Evolutionary conservation across 1,140 invertebrate genomes (phyloP).

Genomic region (Drosophila tsacasi): DNA sequence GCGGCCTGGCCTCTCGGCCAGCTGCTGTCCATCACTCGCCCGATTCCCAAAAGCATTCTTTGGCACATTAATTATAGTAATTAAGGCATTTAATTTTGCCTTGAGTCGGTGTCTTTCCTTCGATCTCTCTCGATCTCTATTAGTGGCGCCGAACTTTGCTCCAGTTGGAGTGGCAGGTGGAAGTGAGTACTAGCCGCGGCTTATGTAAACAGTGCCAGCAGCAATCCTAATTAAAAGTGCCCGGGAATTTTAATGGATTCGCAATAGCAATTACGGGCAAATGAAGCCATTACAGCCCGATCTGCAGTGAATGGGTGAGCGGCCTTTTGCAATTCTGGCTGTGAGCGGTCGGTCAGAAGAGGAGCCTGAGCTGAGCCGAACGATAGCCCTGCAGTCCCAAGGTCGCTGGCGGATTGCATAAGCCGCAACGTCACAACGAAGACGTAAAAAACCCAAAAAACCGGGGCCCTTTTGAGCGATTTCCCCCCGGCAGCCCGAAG

Average conservation of each 20-base stretch:
- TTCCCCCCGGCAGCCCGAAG: conserved; percentile 48
- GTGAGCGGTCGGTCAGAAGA: conserved; percentile 30
- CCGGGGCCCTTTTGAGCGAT: conserved; percentile 43
- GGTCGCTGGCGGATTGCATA: conserved; percentile 67
- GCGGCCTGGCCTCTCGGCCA: conserved; percentile 13
- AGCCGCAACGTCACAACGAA: conserved; percentile 56
- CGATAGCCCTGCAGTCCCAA: conserved; percentile 38
- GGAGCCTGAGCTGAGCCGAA: conserved; percentile 29
- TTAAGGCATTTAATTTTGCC: conserved; percentile 66
- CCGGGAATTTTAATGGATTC: conserved; percentile 42
- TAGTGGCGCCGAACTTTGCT: conserved; percentile 32
- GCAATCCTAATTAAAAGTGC: conserved; percentile 41
- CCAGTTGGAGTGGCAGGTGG: conserved; percentile 18
- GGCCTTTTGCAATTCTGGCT: conserved; percentile 55
- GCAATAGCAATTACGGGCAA: conserved; percentile 44
- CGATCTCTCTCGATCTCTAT: conserved; percentile 6
- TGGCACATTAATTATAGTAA: conserved; percentile 75
- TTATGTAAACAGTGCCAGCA: conserved; percentile 32
- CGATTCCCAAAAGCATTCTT: conserved; percentile 54
- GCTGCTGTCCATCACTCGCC: conserved; percentile 46
- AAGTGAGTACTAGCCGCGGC: conserved; percentile 1
- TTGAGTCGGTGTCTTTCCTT: conserved; percentile 29
- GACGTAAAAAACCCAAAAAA: conserved; percentile 55
- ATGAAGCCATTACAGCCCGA: conserved; percentile 46
- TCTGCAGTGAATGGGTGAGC: conserved; percentile 54